These are phyloP conservation scores for Plebejus melissa DNA, from an alignment of 2,888 invertebrate species.

Conservation along the genomic window DNA sequence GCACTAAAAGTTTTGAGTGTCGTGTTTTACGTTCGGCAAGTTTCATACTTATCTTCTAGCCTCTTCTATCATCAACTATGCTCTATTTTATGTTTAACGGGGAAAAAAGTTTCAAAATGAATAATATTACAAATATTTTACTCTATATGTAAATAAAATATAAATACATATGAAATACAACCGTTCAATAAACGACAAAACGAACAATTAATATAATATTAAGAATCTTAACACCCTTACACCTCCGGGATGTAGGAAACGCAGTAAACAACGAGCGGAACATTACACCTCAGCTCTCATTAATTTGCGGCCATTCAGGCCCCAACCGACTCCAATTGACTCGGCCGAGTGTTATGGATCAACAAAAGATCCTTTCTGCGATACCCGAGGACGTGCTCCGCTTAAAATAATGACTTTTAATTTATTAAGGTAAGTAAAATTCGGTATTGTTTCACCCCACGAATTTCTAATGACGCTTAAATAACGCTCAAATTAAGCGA, in stretches of 20 bases:
- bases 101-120: too few relatives aligned
- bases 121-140: too few relatives aligned
- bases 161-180: too few relatives aligned
- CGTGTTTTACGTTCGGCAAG: not conserved
- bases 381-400: constrained; percentile 58
- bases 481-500: constrained; percentile 15
- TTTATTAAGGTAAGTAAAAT: constrained; percentile 41
- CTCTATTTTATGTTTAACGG: too few relatives aligned
- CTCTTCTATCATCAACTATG: too few relatives aligned
- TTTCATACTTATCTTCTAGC: not conserved
- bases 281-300: constrained; percentile 51
- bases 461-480: constrained; percentile 28
- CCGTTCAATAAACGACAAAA: not conserved
- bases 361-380: constrained; percentile 72
- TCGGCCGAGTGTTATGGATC: constrained; percentile 67
- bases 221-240: not conserved
- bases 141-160: too few relatives aligned
- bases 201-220: not conserved
- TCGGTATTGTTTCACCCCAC: constrained; percentile 41
- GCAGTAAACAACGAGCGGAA: constrained; percentile 12
- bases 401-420: constrained; percentile 72
- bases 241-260: constrained; percentile 41
- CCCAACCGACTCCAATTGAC: constrained; percentile 64
- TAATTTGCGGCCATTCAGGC: constrained; percentile 70
- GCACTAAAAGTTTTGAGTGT: not conserved